A percentile compares a stretch with the other conserved stretches of the same genome.
Conservation (phyloP, 2,113 vertebrate species). For the Electrona antarctica region DNA sequence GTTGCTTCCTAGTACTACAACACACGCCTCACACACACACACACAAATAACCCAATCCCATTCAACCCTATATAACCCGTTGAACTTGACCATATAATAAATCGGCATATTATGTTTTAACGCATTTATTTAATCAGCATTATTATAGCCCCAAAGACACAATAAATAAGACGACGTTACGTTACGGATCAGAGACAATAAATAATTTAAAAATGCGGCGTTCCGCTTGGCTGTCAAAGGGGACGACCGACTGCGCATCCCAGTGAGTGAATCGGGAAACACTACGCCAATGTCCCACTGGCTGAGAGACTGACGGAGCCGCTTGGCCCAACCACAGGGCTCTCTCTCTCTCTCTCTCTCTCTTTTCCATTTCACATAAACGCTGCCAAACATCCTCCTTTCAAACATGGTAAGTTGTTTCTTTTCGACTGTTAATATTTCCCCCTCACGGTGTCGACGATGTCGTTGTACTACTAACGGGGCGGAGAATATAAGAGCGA, state of each 20-base stretch:
- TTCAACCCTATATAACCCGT: constrained; percentile 50
- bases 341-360: constrained; percentile 26
- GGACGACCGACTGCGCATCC: constrained; percentile 74
- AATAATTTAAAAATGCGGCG: constrained; percentile 74
- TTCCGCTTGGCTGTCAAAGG: constrained; percentile 49
- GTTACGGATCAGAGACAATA: constrained; percentile 44
- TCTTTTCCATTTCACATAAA: constrained; percentile 51
- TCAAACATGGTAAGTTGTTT: constrained; percentile 74
- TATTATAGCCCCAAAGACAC: constrained; percentile 32
- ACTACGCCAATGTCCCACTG: constrained; percentile 74
- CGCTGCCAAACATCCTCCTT: constrained; percentile 62
- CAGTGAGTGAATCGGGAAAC: constrained; percentile 73
- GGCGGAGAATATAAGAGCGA: constrained; percentile 50
- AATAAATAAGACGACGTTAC: constrained; percentile 36
- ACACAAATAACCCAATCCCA: constrained; percentile 47
- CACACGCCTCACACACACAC: constrained; percentile 13
- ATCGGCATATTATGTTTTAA: neutral
- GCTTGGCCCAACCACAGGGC: constrained; percentile 36
- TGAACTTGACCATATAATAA: constrained; percentile 45
- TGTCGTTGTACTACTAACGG: constrained; percentile 33
- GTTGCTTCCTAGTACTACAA: constrained; percentile 6
- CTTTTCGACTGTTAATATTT: constrained; percentile 31
- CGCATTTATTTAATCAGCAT: neutral
- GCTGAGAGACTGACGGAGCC: constrained; percentile 65
- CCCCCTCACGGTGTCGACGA: constrained; percentile 32